Evolutionary conservation across 2,113 vertebrate species (phyloP).

Genomic region (Donacobius atricapilla): DNA sequence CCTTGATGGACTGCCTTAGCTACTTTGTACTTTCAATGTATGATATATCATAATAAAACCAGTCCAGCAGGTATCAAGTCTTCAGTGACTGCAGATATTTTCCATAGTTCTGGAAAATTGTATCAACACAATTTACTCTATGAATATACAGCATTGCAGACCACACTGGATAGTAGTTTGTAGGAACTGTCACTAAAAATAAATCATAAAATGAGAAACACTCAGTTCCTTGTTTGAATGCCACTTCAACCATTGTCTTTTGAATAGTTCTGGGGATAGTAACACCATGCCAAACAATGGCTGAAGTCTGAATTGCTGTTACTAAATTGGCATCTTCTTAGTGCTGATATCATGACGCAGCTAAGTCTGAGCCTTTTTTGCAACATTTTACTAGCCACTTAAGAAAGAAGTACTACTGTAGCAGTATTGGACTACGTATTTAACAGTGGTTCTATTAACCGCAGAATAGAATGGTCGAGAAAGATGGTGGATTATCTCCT

Average conservation of each 20-base stretch:
- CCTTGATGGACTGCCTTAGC: not conserved
- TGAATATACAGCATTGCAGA: not conserved
- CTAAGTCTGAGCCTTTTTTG: not conserved
- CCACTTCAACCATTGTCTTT: not conserved
- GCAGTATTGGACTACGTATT: not conserved
- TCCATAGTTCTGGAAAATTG: not conserved
- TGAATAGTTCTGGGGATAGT: not conserved
- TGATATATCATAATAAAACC: not conserved
- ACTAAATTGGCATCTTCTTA: not conserved
- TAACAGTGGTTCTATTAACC: not conserved
- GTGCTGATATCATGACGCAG: not conserved
- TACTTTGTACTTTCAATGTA: not conserved
- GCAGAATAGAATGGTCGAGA: not conserved
- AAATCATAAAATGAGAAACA: not conserved
- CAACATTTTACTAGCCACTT: not conserved
- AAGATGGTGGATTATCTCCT: not conserved
- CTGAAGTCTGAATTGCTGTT: not conserved
- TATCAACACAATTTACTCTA: not conserved
- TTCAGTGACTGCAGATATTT: not conserved
- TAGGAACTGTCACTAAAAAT: not conserved
- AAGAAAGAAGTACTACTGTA: not conserved
- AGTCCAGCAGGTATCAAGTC: not conserved
- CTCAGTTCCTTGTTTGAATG: not conserved
- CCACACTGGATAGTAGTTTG: not conserved
- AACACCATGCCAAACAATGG: not conserved